Evolutionary conservation across 1,140 invertebrate species (phyloP).

Genomic region (Halictus rubicundus): DNA sequence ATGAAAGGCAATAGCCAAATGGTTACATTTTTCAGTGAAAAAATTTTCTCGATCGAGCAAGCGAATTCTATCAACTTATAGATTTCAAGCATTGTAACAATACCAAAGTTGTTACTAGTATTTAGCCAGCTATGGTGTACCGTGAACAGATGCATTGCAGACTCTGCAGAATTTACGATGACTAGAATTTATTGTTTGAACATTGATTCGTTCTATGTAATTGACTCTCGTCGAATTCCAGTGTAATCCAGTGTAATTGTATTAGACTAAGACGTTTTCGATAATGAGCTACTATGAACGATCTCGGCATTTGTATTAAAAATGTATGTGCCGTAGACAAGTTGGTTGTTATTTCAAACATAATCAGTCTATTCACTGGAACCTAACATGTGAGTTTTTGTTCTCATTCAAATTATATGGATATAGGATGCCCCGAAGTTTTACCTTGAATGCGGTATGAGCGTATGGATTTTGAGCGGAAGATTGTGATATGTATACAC

Average conservation of each 20-base stretch:
- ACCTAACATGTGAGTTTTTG: not conserved
- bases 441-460: constrained; percentile 12
- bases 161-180: not conserved
- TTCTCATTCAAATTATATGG: constrained; percentile 30
- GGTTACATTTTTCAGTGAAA: constrained; percentile 1
- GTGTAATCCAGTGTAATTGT: constrained; percentile 4
- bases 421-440: constrained; percentile 35
- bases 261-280: not conserved
- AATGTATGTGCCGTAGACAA: constrained; percentile 9
- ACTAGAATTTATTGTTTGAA: constrained; percentile 3
- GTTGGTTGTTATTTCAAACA: constrained; percentile 5
- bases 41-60: constrained; percentile 5
- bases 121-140: constrained; percentile 3
- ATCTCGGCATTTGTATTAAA: constrained; percentile 5
- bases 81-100: constrained; percentile 18
- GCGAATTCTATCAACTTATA: constrained; percentile 2
- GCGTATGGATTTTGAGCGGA: constrained; percentile 34
- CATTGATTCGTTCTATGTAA: constrained; percentile 4
- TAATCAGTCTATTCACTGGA: constrained; percentile 2
- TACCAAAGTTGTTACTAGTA: constrained; percentile 36
- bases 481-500: constrained; percentile 59
- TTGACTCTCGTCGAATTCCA: not conserved
- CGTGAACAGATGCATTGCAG: constrained; percentile 9
- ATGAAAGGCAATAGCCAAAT: constrained; percentile 6
- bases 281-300: constrained; percentile 6